These are phyloP conservation scores for Serrognathus titanus DNA, from an alignment of 2,888 invertebrate species.

Conservation along the genomic window DNA sequence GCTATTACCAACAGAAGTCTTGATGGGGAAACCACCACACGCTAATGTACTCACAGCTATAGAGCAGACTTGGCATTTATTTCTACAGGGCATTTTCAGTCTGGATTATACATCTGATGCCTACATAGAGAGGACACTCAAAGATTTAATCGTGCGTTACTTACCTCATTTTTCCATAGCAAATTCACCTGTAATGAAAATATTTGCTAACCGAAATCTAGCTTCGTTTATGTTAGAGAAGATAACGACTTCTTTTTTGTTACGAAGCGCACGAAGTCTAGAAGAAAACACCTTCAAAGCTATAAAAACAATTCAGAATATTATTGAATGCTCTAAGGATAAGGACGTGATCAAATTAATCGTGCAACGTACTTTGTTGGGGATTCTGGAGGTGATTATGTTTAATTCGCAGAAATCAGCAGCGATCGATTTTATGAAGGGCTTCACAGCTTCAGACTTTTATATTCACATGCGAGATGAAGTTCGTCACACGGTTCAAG, in stretches of 20 bases:
- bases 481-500: conserved; percentile 35
- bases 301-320: conserved; percentile 36
- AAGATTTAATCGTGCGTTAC: conserved; percentile 49
- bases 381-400: conserved; percentile 41
- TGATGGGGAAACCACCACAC: conserved; percentile 49
- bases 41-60: conserved; percentile 48
- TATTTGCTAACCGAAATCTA: conserved; percentile 30
- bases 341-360: conserved; percentile 28
- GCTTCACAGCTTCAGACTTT: conserved; percentile 29
- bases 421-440: conserved; percentile 36
- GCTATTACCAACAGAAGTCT: conserved; percentile 51
- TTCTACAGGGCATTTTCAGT: conserved; percentile 52
- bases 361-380: conserved; percentile 32
- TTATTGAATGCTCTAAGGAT: conserved; percentile 33
- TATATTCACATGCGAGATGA: conserved; percentile 34
- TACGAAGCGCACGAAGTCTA: conserved; percentile 36
- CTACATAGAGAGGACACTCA: conserved; percentile 50
- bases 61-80: conserved; percentile 53
- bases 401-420: conserved; percentile 38
- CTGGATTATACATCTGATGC: conserved; percentile 50
- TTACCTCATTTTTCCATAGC: conserved; percentile 37
- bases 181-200: conserved; percentile 38
- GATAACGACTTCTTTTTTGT: conserved; percentile 37
- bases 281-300: conserved; percentile 40
- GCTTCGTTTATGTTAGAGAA: conserved; percentile 38